phyloP scores from a whole-genome alignment of 2,113 vertebrate species.

The Scopus umbretta region DNA sequence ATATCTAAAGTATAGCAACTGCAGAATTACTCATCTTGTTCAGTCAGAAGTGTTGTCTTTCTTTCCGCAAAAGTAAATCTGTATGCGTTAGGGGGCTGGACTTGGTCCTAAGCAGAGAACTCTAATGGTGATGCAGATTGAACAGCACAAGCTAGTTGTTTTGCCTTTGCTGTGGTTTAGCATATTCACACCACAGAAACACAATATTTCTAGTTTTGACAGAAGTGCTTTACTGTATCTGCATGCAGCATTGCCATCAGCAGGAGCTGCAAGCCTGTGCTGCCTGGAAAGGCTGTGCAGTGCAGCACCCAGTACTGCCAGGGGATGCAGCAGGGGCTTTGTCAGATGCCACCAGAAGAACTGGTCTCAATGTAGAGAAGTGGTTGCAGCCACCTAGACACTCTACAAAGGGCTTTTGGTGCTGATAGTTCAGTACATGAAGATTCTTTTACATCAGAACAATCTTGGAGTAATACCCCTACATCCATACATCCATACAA shows the following conservation, averaged over 20 bases:
- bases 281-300: not conserved
- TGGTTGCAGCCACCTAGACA: not conserved
- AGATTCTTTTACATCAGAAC: not conserved
- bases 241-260: not conserved
- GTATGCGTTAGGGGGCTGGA: not conserved
- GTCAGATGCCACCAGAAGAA: not conserved
- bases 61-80: not conserved
- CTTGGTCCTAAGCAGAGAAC: not conserved
- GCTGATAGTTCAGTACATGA: not conserved
- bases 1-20: not conserved
- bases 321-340: not conserved
- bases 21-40: not conserved
- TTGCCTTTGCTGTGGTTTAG: not conserved
- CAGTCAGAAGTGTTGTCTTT: not conserved
- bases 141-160: not conserved
- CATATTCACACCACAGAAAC: not conserved
- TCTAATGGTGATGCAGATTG: not conserved
- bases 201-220: not conserved
- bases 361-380: not conserved
- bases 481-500: not conserved
- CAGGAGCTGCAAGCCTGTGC: not conserved
- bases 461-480: not conserved
- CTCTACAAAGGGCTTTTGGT: not conserved
- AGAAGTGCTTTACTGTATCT: not conserved
- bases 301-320: not conserved